Base-by-base conservation (phyloP, 2,797 vertebrate genomes). In the Chiroxiphia lanceolata region DNA sequence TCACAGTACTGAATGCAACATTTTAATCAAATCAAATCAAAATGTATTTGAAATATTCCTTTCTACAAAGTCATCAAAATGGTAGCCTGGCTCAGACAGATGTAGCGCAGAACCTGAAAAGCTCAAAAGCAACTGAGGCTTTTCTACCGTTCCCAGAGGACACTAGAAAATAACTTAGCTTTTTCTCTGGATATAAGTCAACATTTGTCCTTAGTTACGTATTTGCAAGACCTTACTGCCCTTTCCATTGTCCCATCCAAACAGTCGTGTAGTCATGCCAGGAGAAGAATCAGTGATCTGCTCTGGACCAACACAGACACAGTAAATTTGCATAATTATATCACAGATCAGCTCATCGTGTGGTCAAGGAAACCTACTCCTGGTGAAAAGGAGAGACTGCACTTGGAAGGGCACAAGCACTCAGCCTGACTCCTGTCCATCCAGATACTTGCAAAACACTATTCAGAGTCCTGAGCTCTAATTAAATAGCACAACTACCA, bases 211-310 rank as follows among this genome's bases (percentile, higher is more conserved):
- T 50, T 17, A 81, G 15, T 63, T 83, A 42, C 1, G 1, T 13
- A 13, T 69, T 59, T 54, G 16, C n/a, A 70, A 87, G n/a, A 59
- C 36, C 14, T 59, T 63, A 76, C 22, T 61, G 27, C 38, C 63
- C 27, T 59, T 79, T 50, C 51, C 16, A 26, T 13, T 31, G 11
- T 47, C 47, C 13, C 31, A 69, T 15, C 6, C 36, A 65, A 72
- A 59, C 0, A 60, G 36, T 33, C 26, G 53, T 0, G 3, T 0
- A 60, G 44, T 33, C 29, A 54, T 1, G 4, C 4, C 31, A 6
- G n/a, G 79, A 77, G 53, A 91, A 64, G 31, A 53, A 72, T 8
- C 17, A 27, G 15, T 14, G 17, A 42, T 36, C 51, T 63, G 27
- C n/a, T 84, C 33, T 69, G 38, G 50, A 82, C 6, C n/a, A 59